Conservation (phyloP, 2,113 vertebrate species). For the Dryoscopus gambensis region DNA sequence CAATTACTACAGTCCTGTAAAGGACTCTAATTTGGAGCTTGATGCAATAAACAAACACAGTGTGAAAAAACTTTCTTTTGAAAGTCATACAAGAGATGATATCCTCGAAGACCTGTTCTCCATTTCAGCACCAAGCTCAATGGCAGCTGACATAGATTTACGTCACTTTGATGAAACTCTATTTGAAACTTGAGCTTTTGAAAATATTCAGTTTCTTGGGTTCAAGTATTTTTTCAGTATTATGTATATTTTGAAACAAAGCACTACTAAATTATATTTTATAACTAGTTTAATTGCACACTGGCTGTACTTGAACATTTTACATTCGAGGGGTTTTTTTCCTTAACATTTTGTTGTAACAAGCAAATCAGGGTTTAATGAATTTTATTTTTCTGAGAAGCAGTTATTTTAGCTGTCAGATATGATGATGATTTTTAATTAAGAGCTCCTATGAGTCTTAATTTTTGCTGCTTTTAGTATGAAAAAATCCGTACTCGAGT, state of each 20-base stretch:
- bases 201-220: conserved; percentile 22
- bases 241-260: conserved; percentile 39
- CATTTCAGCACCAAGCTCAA: conserved; percentile 63
- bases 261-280: conserved; percentile 43
- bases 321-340: neutral
- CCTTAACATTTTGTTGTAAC: neutral
- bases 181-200: conserved; percentile 70
- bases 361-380: neutral
- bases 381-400: neutral
- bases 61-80: neutral
- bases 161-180: conserved; percentile 81
- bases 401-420: neutral
- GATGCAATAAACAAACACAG: neutral
- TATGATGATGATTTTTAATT: neutral
- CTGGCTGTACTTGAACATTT: conserved; percentile 36
- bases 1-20: conserved; percentile 37
- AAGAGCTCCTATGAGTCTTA: neutral
- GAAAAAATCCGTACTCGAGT: neutral
- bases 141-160: conserved; percentile 74
- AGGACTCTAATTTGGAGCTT: neutral
- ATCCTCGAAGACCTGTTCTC: conserved; percentile 84
- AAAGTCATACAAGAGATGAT: conserved; percentile 65
- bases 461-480: conserved; percentile 26
- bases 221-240: conserved; percentile 9
- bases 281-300: conserved; percentile 25